Percentiles rank a stretch among this genome's conserved stretches.
Conservation (phyloP, 2,888 invertebrate species). For the Gastrophysa polygoni region DNA sequence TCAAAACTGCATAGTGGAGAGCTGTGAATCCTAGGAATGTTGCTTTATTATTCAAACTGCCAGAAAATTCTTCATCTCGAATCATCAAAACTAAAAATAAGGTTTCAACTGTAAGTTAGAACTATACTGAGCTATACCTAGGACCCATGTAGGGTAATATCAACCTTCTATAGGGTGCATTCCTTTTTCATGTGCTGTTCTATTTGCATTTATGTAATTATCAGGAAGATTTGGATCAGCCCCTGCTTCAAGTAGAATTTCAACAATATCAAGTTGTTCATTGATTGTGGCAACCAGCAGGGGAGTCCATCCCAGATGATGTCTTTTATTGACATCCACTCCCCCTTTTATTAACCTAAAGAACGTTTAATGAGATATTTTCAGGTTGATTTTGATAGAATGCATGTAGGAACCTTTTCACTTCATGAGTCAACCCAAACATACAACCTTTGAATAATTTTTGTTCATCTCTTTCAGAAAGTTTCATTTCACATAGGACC, state of each 20-base stretch:
- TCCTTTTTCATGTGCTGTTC: conserved; percentile 69
- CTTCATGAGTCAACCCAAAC: conserved; percentile 60
- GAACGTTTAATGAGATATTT: background rate
- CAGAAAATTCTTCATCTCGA: conserved; percentile 84
- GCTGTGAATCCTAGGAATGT: conserved; percentile 86
- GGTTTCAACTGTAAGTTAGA: too few relatives aligned
- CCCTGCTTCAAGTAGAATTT: conserved; percentile 71
- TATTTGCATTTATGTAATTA: conserved; percentile 73
- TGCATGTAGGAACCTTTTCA: conserved; percentile 54
- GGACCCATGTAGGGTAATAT: conserved; percentile 5
- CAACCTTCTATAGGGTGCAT: conserved; percentile 76
- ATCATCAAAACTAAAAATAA: conserved; percentile 62
- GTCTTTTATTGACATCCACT: conserved; percentile 70
- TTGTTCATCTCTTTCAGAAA: conserved; percentile 53
- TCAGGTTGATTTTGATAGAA: background rate
- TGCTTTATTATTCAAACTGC: conserved; percentile 71
- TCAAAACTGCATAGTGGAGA: conserved; percentile 85
- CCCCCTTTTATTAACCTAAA: conserved; percentile 58
- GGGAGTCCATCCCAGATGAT: conserved; percentile 85
- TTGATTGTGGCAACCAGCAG: conserved; percentile 85
- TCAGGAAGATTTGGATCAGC: conserved; percentile 79
- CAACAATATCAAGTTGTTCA: conserved; percentile 67
- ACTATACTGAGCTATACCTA: too few relatives aligned
- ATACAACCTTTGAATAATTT: conserved; percentile 61
- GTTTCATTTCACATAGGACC: conserved; percentile 46